Percentiles rank a stretch among this genome's conserved stretches.
Evolutionary conservation across 2,113 vertebrate genomes (phyloP).

Genomic region (Phocoena sinus): DNA sequence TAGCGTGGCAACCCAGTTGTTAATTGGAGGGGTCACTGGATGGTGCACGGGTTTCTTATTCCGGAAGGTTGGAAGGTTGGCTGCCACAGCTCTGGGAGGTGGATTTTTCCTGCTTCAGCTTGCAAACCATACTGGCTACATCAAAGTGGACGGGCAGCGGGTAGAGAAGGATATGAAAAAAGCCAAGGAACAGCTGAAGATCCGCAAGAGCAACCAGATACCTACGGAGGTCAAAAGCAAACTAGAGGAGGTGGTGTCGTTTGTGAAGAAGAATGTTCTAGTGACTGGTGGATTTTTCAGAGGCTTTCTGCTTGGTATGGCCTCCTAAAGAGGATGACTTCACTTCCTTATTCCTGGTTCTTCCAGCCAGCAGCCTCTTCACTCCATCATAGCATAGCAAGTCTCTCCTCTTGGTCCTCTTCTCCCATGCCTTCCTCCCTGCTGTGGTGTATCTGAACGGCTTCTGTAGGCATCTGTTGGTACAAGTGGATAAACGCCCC

Average conservation of each 20-base stretch:
- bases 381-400: not conserved
- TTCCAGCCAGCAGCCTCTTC: constrained; percentile 30
- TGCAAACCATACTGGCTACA: constrained; percentile 89
- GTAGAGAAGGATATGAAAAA: constrained; percentile 88
- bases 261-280: constrained; percentile 89
- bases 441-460: not conserved
- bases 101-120: constrained; percentile 90
- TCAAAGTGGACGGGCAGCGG: constrained; percentile 89
- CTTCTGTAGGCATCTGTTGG: not conserved
- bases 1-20: constrained; percentile 85
- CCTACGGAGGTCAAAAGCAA: constrained; percentile 82
- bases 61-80: constrained; percentile 89
- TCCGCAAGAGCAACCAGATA: constrained; percentile 78
- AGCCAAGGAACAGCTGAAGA: constrained; percentile 89
- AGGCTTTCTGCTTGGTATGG: constrained; percentile 88
- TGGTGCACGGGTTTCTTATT: constrained; percentile 91
- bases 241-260: constrained; percentile 85
- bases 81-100: constrained; percentile 88
- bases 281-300: constrained; percentile 88
- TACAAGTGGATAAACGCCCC: not conserved
- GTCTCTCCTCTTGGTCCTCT: not conserved
- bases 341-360: not conserved
- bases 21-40: constrained; percentile 87
- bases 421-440: constrained; percentile 29
- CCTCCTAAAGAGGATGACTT: constrained; percentile 78